Conservation (phyloP, 2,113 vertebrate species). For the Larimichthys crocea region DNA sequence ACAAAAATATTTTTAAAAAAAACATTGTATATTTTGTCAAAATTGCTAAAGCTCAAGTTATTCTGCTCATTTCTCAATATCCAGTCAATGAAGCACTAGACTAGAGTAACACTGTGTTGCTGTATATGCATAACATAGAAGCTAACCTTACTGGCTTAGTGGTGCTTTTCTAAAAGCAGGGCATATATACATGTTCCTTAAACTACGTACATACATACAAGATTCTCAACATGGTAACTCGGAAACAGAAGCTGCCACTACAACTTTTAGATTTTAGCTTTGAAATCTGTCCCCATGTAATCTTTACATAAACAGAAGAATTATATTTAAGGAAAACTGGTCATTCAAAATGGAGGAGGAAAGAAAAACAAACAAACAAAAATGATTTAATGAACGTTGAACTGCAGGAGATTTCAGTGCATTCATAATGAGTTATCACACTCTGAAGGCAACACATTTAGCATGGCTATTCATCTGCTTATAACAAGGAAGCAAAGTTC, state of each 20-base stretch:
- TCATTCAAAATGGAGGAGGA: neutral
- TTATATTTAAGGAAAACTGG: constrained; percentile 9
- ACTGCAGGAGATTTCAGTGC: constrained; percentile 73
- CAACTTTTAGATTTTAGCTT: constrained; percentile 26
- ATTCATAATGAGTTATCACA: constrained; percentile 70
- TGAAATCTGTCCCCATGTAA: constrained; percentile 17
- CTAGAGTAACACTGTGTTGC: constrained; percentile 61
- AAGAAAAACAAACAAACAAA: constrained; percentile 25
- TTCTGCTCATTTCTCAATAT: constrained; percentile 60
- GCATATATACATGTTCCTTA: constrained; percentile 62
- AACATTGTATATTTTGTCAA: constrained; percentile 56
- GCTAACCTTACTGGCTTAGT: constrained; percentile 58
- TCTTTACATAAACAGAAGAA: neutral
- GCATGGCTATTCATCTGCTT: constrained; percentile 82
- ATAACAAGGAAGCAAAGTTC: constrained; percentile 68
- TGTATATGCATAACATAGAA: constrained; percentile 67
- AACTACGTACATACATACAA: constrained; percentile 56
- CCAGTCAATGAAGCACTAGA: constrained; percentile 62
- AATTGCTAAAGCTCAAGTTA: constrained; percentile 66
- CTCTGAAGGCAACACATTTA: constrained; percentile 82
- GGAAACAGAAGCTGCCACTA: constrained; percentile 57
- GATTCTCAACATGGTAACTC: constrained; percentile 37
- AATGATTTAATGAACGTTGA: constrained; percentile 1
- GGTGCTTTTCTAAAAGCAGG: constrained; percentile 70
- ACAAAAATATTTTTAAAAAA: constrained; percentile 44